Percentiles rank a stretch among this genome's conserved stretches.
phyloP scores from a whole-genome alignment of 1,140 invertebrate species.

The Diabrotica undecimpunctata region DNA sequence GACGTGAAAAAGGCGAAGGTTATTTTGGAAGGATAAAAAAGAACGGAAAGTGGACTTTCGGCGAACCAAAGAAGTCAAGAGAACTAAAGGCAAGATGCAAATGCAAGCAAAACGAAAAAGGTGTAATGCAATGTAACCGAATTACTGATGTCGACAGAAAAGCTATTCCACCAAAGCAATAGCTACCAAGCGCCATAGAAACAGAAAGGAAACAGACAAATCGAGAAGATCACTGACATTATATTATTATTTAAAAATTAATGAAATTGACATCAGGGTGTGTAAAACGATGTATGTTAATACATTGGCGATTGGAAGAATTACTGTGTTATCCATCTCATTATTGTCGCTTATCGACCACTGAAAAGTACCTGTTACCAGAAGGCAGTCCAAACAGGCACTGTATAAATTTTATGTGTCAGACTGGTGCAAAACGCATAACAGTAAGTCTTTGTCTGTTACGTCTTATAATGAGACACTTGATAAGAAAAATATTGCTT shows the following conservation, averaged over 20 bases:
- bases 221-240: too few species aligned
- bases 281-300: too few species aligned
- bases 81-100: not conserved
- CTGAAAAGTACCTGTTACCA: not conserved
- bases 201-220: too few species aligned
- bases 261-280: too few species aligned
- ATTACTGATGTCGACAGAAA: not conserved
- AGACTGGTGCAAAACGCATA: not conserved
- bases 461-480: not conserved
- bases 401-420: slow-evolving; percentile 5
- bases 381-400: not conserved
- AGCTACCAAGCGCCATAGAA: slow-evolving; percentile 2
- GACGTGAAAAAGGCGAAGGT: not conserved
- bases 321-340: too few species aligned
- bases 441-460: not conserved
- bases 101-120: not conserved
- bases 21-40: slow-evolving; percentile 1
- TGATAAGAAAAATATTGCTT: not conserved
- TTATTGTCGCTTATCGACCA: not conserved
- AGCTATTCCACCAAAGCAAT: not conserved
- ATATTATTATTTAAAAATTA: too few species aligned
- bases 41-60: too few species aligned
- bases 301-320: too few species aligned
- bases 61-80: not conserved
- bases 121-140: not conserved